phyloP scores from a whole-genome alignment of 2,888 invertebrate genomes.

The Baccha elongata region DNA sequence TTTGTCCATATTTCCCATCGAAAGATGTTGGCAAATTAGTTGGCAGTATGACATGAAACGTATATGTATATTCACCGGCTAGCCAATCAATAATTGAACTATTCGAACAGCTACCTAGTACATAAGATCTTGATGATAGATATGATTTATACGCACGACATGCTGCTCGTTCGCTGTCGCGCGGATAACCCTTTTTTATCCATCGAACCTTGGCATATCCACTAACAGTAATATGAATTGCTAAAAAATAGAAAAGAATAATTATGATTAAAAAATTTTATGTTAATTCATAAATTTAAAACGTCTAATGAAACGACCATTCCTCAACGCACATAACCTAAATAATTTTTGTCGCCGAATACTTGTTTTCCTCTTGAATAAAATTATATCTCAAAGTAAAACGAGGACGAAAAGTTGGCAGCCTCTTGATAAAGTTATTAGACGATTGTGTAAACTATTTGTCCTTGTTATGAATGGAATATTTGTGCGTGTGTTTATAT shows the following conservation, averaged over 20 bases:
- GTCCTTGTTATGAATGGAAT: conserved; percentile 40
- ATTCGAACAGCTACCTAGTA: conserved; percentile 81
- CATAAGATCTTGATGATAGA: conserved; percentile 80
- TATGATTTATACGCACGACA: conserved; percentile 82
- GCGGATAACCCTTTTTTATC: conserved; percentile 82
- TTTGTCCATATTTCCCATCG: conserved; percentile 89
- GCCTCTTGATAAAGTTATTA: conserved; percentile 38
- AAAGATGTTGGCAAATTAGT: conserved; percentile 90
- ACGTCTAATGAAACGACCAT: too few species aligned
- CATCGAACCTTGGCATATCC: conserved; percentile 82
- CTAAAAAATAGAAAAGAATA: conserved; percentile 78
- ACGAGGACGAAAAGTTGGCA: conserved; percentile 37
- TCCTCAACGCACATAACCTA: too few species aligned
- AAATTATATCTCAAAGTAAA: not conserved
- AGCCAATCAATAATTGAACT: conserved; percentile 86
- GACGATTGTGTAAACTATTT: conserved; percentile 29
- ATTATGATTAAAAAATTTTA: too few species aligned
- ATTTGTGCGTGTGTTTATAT: conserved; percentile 17
- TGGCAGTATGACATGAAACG: conserved; percentile 87
- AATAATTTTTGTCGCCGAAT: too few species aligned
- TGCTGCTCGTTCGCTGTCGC: conserved; percentile 81
- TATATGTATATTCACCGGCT: conserved; percentile 88
- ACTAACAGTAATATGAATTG: conserved; percentile 81
- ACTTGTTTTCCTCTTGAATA: not conserved
- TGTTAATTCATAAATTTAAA: too few species aligned